These are phyloP conservation scores for Acromyrmex heyeri DNA, from an alignment of 1,140 invertebrate genomes.

Conservation along the genomic window DNA sequence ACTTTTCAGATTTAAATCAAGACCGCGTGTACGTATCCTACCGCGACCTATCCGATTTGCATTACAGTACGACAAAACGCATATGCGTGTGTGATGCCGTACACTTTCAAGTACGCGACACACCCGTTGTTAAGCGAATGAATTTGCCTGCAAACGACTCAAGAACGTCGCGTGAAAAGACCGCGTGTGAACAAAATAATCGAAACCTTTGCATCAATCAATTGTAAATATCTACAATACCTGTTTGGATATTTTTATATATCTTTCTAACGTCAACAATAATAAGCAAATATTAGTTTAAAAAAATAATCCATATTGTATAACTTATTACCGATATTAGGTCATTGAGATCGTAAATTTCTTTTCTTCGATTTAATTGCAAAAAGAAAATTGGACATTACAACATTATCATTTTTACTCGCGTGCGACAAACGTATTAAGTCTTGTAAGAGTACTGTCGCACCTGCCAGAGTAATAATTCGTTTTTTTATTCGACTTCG, in stretches of 20 bases:
- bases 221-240: not conserved
- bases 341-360: constrained; percentile 7
- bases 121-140: constrained; percentile 29
- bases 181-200: constrained; percentile 51
- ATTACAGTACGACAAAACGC: constrained; percentile 62
- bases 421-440: constrained; percentile 68
- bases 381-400: constrained; percentile 31
- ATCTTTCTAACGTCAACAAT: not conserved
- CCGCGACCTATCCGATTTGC: constrained; percentile 66
- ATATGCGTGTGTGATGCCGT: constrained; percentile 21
- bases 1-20: constrained; percentile 77
- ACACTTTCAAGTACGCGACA: constrained; percentile 34
- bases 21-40: constrained; percentile 52
- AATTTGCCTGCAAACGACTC: constrained; percentile 35
- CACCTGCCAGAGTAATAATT: constrained; percentile 72
- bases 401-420: constrained; percentile 61
- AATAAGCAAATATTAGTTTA: constrained; percentile 4
- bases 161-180: constrained; percentile 24
- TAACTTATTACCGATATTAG: constrained; percentile 13
- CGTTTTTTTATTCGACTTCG: constrained; percentile 35
- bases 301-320: not conserved
- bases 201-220: not conserved
- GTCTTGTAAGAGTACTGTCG: constrained; percentile 31
- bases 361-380: constrained; percentile 55
- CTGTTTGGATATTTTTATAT: not conserved